A percentile compares a stretch with the other conserved stretches of the same genome.
phyloP scores from a whole-genome alignment of 2,888 invertebrate species.

The Tetragnatha montana region DNA sequence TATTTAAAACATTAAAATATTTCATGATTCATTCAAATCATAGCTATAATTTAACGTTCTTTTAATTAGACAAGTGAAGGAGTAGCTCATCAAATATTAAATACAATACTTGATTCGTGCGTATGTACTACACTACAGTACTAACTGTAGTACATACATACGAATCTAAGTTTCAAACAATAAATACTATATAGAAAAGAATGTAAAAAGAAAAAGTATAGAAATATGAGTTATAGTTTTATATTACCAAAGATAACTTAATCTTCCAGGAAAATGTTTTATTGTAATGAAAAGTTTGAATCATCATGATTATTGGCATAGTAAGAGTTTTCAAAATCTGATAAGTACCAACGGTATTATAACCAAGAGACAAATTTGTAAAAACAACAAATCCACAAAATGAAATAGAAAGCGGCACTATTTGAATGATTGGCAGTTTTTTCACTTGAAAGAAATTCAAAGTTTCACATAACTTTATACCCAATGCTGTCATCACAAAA shows the following conservation, averaged over 20 bases:
- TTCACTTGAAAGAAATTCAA: conserved; percentile 79
- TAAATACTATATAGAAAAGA: no score
- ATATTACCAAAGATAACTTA: conserved; percentile 78
- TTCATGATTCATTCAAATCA: no score
- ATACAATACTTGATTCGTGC: no score
- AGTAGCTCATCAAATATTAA: no score
- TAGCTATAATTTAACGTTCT: no score
- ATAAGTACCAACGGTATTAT: conserved; percentile 80
- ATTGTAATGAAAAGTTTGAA: conserved; percentile 79
- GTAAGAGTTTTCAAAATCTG: conserved; percentile 80
- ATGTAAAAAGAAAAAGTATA: no score
- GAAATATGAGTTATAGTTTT: no score
- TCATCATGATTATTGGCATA: conserved; percentile 79
- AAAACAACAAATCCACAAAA: conserved; percentile 81
- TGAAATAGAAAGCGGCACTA: conserved; percentile 79
- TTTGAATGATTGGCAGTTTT: conserved; percentile 77
- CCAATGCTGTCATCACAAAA: conserved; percentile 78
- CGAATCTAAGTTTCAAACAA: no score
- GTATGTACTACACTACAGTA: no score
- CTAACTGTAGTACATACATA: no score
- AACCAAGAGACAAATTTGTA: conserved; percentile 80
- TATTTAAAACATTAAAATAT: no score
- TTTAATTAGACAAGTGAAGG: no score
- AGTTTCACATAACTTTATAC: conserved; percentile 78
- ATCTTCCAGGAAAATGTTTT: conserved; percentile 78